Percentiles rank a stretch among this genome's conserved stretches.
phyloP scores from a whole-genome alignment of 2,797 vertebrate species.

The Sciurus carolinensis region DNA sequence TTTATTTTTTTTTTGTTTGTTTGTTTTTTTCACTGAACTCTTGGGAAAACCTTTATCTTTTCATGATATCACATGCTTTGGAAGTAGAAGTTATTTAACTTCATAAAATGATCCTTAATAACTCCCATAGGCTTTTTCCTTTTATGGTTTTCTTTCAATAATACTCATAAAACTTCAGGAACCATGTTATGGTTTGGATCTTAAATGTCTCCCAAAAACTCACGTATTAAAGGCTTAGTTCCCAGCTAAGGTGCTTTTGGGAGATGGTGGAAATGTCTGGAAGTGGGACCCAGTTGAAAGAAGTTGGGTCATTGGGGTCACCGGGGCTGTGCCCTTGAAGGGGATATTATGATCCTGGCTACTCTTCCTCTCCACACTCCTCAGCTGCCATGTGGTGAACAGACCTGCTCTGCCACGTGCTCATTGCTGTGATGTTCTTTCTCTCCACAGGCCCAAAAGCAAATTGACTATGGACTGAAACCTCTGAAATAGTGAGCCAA shows the following conservation, averaged over 20 bases:
- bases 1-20: neutral
- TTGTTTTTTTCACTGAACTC: neutral
- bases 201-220: too few species aligned
- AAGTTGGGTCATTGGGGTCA: too few species aligned
- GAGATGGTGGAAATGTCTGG: neutral
- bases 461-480: too few species aligned
- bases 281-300: too few species aligned
- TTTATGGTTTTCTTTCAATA: neutral
- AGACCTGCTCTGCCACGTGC: too few species aligned
- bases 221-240: neutral
- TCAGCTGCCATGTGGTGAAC: too few species aligned
- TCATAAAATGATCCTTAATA: neutral
- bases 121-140: neutral
- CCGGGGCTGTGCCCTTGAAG: too few species aligned
- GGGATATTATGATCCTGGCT: too few species aligned
- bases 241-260: neutral
- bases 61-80: neutral
- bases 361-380: too few species aligned
- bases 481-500: too few species aligned
- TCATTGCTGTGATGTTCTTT: too few species aligned
- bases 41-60: neutral
- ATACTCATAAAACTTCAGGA: neutral
- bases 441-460: too few species aligned
- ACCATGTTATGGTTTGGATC: neutral
- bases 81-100: neutral